Evolutionary conservation across 2,113 vertebrate species (phyloP).

Genomic region (Cebus imitator): DNA sequence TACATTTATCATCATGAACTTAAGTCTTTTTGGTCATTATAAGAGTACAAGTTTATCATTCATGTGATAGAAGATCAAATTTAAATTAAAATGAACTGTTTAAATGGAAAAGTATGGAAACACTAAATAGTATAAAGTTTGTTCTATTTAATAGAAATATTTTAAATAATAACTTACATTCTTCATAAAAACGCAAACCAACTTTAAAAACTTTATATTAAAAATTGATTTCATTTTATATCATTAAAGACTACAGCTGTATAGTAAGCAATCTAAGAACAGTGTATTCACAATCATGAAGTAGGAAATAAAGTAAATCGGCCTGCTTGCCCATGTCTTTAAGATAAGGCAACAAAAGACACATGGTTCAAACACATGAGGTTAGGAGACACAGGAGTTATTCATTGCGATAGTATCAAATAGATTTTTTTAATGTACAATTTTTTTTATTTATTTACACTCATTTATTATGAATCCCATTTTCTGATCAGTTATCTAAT

Average conservation of each 20-base stretch:
- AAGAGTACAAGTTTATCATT: neutral
- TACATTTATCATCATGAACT: neutral
- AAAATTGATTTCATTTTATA: neutral
- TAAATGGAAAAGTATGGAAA: neutral
- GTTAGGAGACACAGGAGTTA: neutral
- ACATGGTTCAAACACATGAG: neutral
- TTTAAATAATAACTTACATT: neutral
- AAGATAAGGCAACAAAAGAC: neutral
- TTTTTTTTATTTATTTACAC: neutral
- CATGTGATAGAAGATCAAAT: slow-evolving; percentile 6
- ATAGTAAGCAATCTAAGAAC: neutral
- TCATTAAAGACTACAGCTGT: neutral
- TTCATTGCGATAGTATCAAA: neutral
- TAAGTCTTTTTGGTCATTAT: neutral
- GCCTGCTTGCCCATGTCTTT: neutral
- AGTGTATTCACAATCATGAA: neutral
- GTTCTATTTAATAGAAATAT: neutral
- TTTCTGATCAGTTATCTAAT: neutral
- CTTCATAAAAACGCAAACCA: neutral
- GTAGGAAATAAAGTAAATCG: neutral
- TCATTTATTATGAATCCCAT: neutral
- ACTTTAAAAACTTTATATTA: neutral
- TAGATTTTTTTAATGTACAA: neutral
- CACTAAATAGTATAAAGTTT: neutral
- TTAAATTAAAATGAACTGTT: neutral